Conservation (phyloP, 2,888 invertebrate genomes). For the Seira sanloemensis region DNA sequence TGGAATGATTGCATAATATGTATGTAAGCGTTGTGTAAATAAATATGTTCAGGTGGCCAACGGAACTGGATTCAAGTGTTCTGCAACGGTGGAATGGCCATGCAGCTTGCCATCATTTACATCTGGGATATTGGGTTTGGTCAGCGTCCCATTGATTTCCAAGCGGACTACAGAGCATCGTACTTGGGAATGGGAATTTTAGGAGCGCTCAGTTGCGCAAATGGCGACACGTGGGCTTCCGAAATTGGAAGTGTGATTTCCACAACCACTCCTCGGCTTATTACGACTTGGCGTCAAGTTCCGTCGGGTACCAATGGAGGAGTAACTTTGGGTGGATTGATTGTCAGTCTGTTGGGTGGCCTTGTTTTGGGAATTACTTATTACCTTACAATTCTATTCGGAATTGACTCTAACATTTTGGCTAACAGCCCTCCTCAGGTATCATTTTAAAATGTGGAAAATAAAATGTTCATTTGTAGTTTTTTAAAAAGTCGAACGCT, state of each 20-base stretch:
- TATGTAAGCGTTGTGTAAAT: too few relatives aligned
- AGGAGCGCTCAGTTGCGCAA: constrained; percentile 86
- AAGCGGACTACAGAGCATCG: constrained; percentile 84
- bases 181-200: constrained; percentile 89
- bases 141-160: constrained; percentile 87
- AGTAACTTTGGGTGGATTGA: constrained; percentile 80
- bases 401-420: constrained; percentile 80
- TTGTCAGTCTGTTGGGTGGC: constrained; percentile 83
- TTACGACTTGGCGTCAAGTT: constrained; percentile 85
- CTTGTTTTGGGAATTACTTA: constrained; percentile 83
- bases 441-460: constrained; percentile 23
- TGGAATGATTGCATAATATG: too few relatives aligned
- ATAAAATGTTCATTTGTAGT: too few relatives aligned
- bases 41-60: constrained; percentile 82
- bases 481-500: too few relatives aligned
- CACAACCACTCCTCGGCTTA: constrained; percentile 81
- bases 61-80: constrained; percentile 93
- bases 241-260: constrained; percentile 88
- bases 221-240: constrained; percentile 94
- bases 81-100: constrained; percentile 92
- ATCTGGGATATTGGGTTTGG: constrained; percentile 87
- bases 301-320: constrained; percentile 93
- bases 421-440: constrained; percentile 79
- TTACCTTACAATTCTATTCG: constrained; percentile 82
- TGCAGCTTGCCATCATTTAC: constrained; percentile 84